Base-by-base conservation (phyloP, 1,140 invertebrate genomes). In the Atta texana region DNA sequence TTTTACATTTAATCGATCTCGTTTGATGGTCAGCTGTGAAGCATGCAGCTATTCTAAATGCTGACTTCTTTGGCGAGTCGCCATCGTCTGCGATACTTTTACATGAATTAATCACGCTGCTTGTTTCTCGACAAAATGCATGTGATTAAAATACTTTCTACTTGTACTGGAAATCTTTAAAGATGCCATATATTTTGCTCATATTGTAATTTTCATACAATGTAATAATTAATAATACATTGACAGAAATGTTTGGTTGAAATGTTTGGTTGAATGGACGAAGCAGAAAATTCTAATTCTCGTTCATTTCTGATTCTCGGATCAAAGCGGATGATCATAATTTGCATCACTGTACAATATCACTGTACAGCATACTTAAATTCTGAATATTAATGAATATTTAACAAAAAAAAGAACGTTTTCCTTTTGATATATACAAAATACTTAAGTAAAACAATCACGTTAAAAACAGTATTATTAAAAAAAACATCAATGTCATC, bases 91-190 rank as follows among this genome's bases (percentile, higher is more conserved):
- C 18, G 21, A 81, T 39, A 31, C 49, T 72, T 82, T 72, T 72
- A 49, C 68, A 31, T 24, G 39, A 59, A 44, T 82, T 49, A 14
- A 74, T 82, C 68, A 72, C 55, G 24, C 44, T 82, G 28, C 34
- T 24, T 28, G 78, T 57, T 59, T 34, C 14, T 28, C 39, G 68
- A 57, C 55, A 59, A 72, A 72, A 74, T 31, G 24, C 18, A 28
- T n/a, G 39, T 18, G 21, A 72, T 82, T 39, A 31, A 57, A 72
- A 51, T 34, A 82, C 80, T 82, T 82, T 82, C 80, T 82, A 82
- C 39, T 61, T 72, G 44, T 34, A 14, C 10, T n/a, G 18, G 61
- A 71, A 44, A 34, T 16, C 44, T 55, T 57, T 57, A 8, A 57
- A 21, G 10, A 72, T 51, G 24, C 44, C 24, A 16, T 51, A 31